Conservation (phyloP, 2,888 invertebrate species). For the Mesoligia furuncula region DNA sequence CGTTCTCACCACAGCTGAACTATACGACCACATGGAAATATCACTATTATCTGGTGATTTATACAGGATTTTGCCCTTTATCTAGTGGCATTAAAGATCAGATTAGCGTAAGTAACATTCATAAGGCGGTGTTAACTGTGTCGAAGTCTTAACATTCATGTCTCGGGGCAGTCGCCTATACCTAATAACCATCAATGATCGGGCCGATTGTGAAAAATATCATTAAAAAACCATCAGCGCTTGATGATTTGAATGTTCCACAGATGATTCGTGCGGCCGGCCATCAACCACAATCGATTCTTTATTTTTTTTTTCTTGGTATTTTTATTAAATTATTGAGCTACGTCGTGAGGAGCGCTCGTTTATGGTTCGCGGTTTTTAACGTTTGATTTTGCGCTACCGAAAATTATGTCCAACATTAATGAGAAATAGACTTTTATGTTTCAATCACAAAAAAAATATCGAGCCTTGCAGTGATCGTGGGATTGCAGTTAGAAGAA, state of each 20-base stretch:
- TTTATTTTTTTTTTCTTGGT: conserved; percentile 80
- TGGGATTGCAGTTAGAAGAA: conserved; percentile 42
- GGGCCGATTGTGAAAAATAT: conserved; percentile 90
- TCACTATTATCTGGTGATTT: conserved; percentile 66
- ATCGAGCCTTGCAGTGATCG: conserved; percentile 17
- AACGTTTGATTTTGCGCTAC: conserved; percentile 70
- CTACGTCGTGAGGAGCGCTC: conserved; percentile 72
- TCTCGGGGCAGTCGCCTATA: conserved; percentile 86
- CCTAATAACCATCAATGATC: conserved; percentile 90
- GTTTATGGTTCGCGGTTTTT: conserved; percentile 70
- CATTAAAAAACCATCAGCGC: conserved; percentile 91
- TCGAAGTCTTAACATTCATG: conserved; percentile 78
- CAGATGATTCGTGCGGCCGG: conserved; percentile 82
- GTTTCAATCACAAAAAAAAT: conserved; percentile 28
- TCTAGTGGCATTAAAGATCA: conserved; percentile 65
- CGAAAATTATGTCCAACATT: conserved; percentile 39
- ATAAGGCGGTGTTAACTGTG: conserved; percentile 67
- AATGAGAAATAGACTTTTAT: conserved; percentile 21
- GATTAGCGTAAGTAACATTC: conserved; percentile 67
- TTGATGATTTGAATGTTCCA: conserved; percentile 88
- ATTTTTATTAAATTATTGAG: conserved; percentile 88
- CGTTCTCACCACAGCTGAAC: conserved; percentile 62
- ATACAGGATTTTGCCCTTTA: conserved; percentile 67
- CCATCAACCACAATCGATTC: conserved; percentile 90
- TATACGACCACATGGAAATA: conserved; percentile 68